Conservation (phyloP, 1,140 invertebrate species). For the Pseudachorutes palmiensis region DNA sequence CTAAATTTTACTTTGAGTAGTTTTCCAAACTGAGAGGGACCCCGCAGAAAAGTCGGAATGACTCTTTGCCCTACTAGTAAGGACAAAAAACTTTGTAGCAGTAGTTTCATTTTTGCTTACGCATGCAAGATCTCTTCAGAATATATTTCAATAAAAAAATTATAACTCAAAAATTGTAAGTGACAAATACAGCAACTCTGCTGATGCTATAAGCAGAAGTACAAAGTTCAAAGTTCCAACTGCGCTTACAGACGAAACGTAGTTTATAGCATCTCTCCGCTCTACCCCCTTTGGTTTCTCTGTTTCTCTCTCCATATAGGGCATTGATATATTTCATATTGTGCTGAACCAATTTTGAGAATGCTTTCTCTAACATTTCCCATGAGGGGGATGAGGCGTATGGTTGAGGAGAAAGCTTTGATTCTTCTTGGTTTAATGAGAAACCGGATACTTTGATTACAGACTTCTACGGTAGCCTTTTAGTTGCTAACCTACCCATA, state of each 20-base stretch:
- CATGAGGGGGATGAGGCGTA: not conserved
- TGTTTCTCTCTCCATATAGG: not conserved
- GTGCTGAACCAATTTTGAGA: not conserved
- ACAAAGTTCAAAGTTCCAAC: no score
- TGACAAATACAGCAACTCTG: not conserved
- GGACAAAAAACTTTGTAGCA: not conserved
- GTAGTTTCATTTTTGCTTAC: no score
- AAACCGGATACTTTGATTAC: not conserved
- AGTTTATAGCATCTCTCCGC: not conserved
- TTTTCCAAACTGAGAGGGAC: not conserved
- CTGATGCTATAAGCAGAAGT: not conserved
- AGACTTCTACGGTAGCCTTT: not conserved
- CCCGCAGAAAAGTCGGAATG: not conserved
- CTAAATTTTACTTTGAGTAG: constrained; percentile 3
- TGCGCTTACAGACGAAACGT: not conserved
- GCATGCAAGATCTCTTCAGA: no score
- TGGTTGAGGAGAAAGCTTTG: not conserved
- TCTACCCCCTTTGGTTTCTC: not conserved
- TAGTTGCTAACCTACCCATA: not conserved
- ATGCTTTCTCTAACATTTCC: not conserved
- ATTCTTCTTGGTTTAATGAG: not conserved
- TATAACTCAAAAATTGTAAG: not conserved
- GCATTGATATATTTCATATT: not conserved
- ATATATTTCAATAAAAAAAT: no score
- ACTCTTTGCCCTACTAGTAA: not conserved